Conservation (phyloP, 2,113 vertebrate genomes). For the Ramphastos sulfuratus region DNA sequence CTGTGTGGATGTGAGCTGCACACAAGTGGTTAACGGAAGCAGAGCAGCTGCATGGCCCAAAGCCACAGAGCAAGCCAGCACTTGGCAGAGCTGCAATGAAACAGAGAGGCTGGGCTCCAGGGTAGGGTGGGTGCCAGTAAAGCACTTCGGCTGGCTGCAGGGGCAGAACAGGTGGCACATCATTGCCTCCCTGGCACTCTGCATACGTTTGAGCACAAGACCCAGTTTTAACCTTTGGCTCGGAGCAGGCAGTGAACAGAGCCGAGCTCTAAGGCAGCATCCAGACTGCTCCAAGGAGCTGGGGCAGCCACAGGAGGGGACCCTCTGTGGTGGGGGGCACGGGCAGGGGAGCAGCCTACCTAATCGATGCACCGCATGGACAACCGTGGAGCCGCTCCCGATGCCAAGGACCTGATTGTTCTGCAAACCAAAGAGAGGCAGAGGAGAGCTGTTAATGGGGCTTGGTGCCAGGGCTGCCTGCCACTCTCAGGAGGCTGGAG, state of each 20-base stretch:
- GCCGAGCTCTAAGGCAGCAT: neutral
- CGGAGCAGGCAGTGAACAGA: neutral
- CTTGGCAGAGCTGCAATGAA: conserved; percentile 2
- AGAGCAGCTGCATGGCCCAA: conserved; percentile 56
- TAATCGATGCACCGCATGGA: conserved; percentile 91
- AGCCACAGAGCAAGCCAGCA: conserved; percentile 37
- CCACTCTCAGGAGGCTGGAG: neutral
- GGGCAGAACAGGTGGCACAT: neutral
- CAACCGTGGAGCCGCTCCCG: conserved; percentile 95
- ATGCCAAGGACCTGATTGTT: conserved; percentile 95
- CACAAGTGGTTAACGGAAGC: conserved; percentile 24
- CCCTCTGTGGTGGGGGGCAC: neutral
- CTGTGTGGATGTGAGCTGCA: neutral
- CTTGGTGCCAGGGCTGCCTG: fast-evolving
- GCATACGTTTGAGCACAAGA: neutral
- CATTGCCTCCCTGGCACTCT: neutral
- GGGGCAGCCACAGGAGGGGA: neutral
- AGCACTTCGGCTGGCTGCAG: neutral
- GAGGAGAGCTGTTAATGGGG: neutral
- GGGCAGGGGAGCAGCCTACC: conserved; percentile 69
- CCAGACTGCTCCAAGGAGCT: neutral
- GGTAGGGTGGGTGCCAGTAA: neutral
- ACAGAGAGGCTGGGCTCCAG: neutral
- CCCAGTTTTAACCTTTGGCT: neutral
- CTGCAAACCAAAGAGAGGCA: conserved; percentile 69